A percentile compares a stretch with the other conserved stretches of the same genome.
phyloP scores from a whole-genome alignment of 2,113 vertebrate species.

The Morone saxatilis region DNA sequence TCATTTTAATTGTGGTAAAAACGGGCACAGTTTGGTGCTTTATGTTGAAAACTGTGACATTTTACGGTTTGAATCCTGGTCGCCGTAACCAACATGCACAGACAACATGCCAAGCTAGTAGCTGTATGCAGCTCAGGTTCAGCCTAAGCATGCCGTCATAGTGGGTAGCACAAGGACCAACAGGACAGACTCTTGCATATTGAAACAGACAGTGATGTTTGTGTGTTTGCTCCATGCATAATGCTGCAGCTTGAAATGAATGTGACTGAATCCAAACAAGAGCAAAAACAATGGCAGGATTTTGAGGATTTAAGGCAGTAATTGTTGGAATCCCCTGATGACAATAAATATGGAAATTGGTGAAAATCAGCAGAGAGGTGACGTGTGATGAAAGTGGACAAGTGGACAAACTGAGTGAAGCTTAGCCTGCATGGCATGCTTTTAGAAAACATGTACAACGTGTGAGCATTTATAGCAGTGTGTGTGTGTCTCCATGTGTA shows the following conservation, averaged over 20 bases:
- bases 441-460: neutral
- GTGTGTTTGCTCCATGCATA: neutral
- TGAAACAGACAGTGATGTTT: neutral
- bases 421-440: neutral
- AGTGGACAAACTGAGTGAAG: neutral
- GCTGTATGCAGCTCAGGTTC: conserved; percentile 17
- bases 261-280: conserved; percentile 1
- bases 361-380: neutral
- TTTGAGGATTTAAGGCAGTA: too few relatives aligned
- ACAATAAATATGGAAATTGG: neutral
- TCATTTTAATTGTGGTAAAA: too few relatives aligned
- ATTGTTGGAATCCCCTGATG: neutral
- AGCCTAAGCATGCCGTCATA: conserved; percentile 11
- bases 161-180: conserved; percentile 17
- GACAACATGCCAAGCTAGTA: neutral
- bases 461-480: neutral
- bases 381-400: neutral
- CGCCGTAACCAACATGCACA: neutral
- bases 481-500: conserved; percentile 9
- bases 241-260: conserved; percentile 1
- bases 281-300: neutral
- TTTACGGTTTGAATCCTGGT: too few relatives aligned
- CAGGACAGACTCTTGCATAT: conserved; percentile 18
- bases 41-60: too few relatives aligned
- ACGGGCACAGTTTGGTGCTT: too few relatives aligned